Conservation (phyloP, 2,113 vertebrate species). For the Prietella phreatophila region DNA sequence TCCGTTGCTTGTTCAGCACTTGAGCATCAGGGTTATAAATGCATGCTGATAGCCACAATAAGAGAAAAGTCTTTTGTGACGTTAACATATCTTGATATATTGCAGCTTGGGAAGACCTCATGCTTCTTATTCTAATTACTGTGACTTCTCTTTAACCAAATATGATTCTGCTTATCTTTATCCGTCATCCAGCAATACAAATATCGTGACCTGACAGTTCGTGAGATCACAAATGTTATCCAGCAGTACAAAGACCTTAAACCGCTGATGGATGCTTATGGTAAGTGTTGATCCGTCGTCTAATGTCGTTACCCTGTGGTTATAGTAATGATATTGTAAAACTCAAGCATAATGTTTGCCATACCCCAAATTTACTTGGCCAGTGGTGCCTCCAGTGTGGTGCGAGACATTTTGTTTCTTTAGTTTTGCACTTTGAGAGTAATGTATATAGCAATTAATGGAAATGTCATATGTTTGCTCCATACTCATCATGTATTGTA, state of each 20-base stretch:
- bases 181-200: constrained; percentile 85
- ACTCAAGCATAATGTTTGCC: neutral
- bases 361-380: neutral
- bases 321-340: neutral
- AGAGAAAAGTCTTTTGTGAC: too few species aligned
- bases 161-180: constrained; percentile 5
- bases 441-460: neutral
- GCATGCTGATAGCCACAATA: neutral
- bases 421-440: neutral
- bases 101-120: neutral
- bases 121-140: neutral
- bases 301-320: neutral
- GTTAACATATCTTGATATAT: neutral
- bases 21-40: neutral
- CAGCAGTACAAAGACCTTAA: constrained; percentile 96
- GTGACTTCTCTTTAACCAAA: neutral
- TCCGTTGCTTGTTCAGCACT: neutral
- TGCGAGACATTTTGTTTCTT: neutral
- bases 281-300: constrained; percentile 64
- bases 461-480: neutral
- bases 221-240: constrained; percentile 90
- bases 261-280: constrained; percentile 93
- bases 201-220: constrained; percentile 92
- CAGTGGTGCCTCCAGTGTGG: neutral
- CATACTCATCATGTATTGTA: neutral